These are phyloP conservation scores for Agrilus cyanescens DNA, from an alignment of 2,888 invertebrate genomes.

Conservation along the genomic window DNA sequence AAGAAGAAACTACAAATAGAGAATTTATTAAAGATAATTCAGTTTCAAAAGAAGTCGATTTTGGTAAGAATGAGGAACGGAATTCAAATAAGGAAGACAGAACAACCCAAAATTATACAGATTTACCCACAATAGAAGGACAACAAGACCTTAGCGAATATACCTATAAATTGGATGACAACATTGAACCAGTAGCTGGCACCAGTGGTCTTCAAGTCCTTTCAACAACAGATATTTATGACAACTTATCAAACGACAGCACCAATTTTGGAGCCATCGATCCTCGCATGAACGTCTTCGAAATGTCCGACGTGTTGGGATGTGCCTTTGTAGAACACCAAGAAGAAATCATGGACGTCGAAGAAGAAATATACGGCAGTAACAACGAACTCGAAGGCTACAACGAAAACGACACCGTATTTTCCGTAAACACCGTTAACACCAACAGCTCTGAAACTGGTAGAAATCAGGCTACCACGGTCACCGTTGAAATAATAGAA, in stretches of 20 bases:
- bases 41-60: too few species aligned
- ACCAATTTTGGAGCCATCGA: slow-evolving; percentile 6
- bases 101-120: neutral
- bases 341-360: neutral
- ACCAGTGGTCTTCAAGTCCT: too few species aligned
- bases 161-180: too few species aligned
- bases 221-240: slow-evolving; percentile 3
- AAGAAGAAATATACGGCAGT: neutral
- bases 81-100: neutral
- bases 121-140: too few species aligned
- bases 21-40: too few species aligned
- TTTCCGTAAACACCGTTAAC: neutral
- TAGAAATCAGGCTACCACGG: neutral
- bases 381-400: neutral
- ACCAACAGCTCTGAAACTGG: neutral
- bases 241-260: slow-evolving; percentile 5
- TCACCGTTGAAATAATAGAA: neutral
- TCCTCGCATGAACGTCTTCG: slow-evolving; percentile 12
- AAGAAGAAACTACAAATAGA: too few species aligned
- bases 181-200: too few species aligned
- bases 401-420: neutral
- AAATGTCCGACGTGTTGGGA: slow-evolving; percentile 11
- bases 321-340: slow-evolving; percentile 5
- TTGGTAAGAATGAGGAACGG: neutral
- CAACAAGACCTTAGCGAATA: too few species aligned